Percentiles rank a stretch among this genome's conserved stretches.
Conservation (phyloP, 2,888 invertebrate genomes). For the Xylota segnis region DNA sequence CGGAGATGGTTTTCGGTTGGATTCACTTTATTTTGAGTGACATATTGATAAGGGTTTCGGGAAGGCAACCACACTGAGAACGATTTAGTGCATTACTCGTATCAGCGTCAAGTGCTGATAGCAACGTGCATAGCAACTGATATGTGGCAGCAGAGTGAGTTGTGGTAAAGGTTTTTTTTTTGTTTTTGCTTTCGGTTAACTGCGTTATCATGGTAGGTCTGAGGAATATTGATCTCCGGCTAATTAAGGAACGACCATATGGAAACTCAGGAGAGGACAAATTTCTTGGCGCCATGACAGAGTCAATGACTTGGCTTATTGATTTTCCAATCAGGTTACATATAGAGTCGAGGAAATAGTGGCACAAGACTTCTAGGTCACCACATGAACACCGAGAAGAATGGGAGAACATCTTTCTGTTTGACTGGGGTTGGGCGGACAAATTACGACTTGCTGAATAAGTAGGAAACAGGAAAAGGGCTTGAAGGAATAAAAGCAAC, state of each 20-base stretch:
- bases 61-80: conserved; percentile 28
- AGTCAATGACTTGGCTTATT: conserved; percentile 40
- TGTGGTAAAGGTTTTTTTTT: neutral
- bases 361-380: too few species aligned
- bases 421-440: too few species aligned
- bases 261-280: neutral
- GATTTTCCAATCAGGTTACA: conserved; percentile 4
- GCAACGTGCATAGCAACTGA: neutral
- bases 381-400: too few species aligned
- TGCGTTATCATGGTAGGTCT: neutral
- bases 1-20: neutral
- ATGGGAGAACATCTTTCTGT: too few species aligned
- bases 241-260: conserved; percentile 22
- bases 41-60: conserved; percentile 27
- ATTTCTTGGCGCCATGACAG: conserved; percentile 18
- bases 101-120: conserved; percentile 31
- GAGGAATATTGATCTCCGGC: neutral
- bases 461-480: too few species aligned
- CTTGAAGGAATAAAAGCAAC: too few species aligned
- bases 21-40: conserved; percentile 44
- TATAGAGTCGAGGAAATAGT: neutral
- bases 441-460: too few species aligned
- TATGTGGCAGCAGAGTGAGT: too few species aligned
- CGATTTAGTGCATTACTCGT: conserved; percentile 27
- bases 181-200: neutral